Evolutionary conservation across 92 coral and sea anemone species (phyloP), one percentile per base, ranked within the genome.

Genomic region (Pocillopora grandis): DNA sequence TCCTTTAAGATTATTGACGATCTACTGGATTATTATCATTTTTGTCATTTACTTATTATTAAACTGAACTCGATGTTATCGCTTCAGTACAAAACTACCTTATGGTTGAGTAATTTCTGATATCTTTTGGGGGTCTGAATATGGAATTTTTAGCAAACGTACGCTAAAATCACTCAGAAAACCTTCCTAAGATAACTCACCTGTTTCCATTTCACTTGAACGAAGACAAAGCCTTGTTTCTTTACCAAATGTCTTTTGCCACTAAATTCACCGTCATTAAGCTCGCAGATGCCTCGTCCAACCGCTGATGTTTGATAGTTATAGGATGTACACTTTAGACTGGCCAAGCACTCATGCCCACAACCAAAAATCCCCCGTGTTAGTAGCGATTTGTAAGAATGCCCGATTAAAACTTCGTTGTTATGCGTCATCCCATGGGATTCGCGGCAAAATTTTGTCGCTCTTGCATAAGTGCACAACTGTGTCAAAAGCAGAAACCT

Each of bases 331-430:
- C 82, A 78, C 19, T 1, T 0, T 3, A 71, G 59, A 37, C 62
- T 57, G 23, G 82, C 72, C 56, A 78, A 20, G 12, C 82, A 78
- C 58, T 17, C 42, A 5, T 78, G 82, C 11, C 71, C 68, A 59
- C 82, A 78, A 3, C 23, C 36, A 7, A 78, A 13, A 20, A 78
- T 78, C 15, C 61, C 82, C 14, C 82, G 58, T 31, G 82, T 62
- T 3, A 58, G 15, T 21, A 76, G 0, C 10, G 55, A 58, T 57
- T 76, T 76, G 65, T 58, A 76, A 23, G 1, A 27, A 12, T 15
- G 49, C 8, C 79, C 79, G 52, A 58, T 57, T 19, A 76, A 76
- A 8, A 76, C 36, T 23, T 15, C 35, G 37, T 76, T 57, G 33
- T 76, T 5, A 49, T 23, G 20, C 52, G 59, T 58, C 79, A 15